Evolutionary conservation across 2,888 invertebrate species (phyloP), one percentile per base, ranked within the genome.

Genomic region (Dynastes grantii): DNA sequence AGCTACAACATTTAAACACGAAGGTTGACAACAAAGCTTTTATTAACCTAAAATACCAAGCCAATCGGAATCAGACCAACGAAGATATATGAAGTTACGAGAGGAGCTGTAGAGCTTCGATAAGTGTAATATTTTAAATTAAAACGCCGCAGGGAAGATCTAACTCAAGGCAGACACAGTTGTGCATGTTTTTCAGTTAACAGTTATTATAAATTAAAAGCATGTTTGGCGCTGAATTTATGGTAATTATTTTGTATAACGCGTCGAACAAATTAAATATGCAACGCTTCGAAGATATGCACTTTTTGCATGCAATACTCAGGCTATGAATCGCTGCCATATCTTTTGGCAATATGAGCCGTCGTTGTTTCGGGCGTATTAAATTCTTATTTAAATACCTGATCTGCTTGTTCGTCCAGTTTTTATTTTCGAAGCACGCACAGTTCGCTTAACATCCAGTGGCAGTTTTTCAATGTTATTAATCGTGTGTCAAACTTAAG

Each of bases 341-440:
- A 67, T 40, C 22, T 67, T 67, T 45, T 67, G 40, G 65, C 65
- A 67, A 16, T 67, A 67, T 45, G 65, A 67, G 22, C 22, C 45
- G 65, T 45, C 45, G 45, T 45, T 67, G 45, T 45, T 67, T 5
- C 65, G 40, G 45, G 40, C 49, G 40, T 4, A 67, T 67, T 67
- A 45, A 67, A 45, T 45, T 67, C 40, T 67, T 67, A 67, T 67
- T 67, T 67, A 67, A 67, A 67, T 67, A 67, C 22, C 11, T 11
- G 65, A 67, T 40, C 40, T 9, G 65, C 63, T n/a, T 32, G 45
- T 37, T 22, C 16, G n/a, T 67, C 65, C 45, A n/a, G 65, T 67
- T 67, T 67, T 67, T 67, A 67, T 67, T 67, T 67, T 67, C 40
- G 65, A 45, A 45, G 45, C 65, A 67, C 45, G 22, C 16, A 45